Evolutionary conservation across 2,888 invertebrate genomes (phyloP), one percentile per base, ranked within the genome.

Genomic region (Coenonympha glycerion): DNA sequence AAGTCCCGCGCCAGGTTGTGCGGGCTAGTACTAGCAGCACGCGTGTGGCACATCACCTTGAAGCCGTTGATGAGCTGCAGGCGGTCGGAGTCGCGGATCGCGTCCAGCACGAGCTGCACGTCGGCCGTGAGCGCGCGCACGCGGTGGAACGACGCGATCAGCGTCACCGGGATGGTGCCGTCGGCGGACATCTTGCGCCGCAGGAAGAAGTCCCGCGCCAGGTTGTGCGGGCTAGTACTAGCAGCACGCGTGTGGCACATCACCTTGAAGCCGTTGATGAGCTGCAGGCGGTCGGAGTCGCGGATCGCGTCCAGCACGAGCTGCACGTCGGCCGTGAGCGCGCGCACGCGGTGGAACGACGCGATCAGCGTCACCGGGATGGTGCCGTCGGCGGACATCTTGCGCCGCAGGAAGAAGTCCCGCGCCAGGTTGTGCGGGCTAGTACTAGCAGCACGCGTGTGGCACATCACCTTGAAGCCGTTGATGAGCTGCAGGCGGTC

Each of bases 71-170:
- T 87, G 45, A 98, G 84, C 81, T 98, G 96, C 60, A 99, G 87
- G 74, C 92, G 91, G 55, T 95, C 93, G 3, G 97, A 97, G 64
- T 93, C 93, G 53, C 91, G 89, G 53, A 99, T 93, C 2, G 97
- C 94, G 71, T 94, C 92, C 11, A 96, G 89, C 58, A 99, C 94
- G 53, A 96, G 86, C 57, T 91, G 88, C 56, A 97, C 88, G 76
- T 98, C 96, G 24, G 92, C 91, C 3, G 97, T 96, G 60, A 98
- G 89, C 44, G 93, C 92, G 63, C 95, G 91, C 56, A 99, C 94
- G 66, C 99, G 92, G 82, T 97, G 96, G 87, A 99, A 99, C 13
- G 97, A 96, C 50, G 98, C 97, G 59, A 99, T 97, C 58, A 99
- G 87, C 53, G 95, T 93, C 40, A 99, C 92, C 0, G 98, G 97